Conservation (phyloP, 2,113 vertebrate genomes). For the Chloropsis cyanopogon region DNA sequence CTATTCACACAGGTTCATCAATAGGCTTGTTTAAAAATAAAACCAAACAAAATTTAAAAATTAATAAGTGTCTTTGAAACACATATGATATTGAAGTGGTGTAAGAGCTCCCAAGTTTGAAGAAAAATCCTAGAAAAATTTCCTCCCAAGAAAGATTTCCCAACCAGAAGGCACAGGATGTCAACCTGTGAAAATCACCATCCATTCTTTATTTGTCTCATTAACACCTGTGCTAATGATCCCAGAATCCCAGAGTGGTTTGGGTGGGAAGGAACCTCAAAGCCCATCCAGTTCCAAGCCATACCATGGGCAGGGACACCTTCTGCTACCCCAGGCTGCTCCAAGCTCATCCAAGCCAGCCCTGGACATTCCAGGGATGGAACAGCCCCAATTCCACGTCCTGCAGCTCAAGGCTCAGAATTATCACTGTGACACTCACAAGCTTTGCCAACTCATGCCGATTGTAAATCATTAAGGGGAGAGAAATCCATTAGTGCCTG, state of each 20-base stretch:
- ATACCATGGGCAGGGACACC: neutral
- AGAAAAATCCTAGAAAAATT: neutral
- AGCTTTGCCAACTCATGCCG: neutral
- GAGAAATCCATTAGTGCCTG: neutral
- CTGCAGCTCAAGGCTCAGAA: neutral
- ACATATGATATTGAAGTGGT: neutral
- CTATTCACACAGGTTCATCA: neutral
- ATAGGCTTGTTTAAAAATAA: neutral
- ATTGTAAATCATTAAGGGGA: neutral
- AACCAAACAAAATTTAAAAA: neutral
- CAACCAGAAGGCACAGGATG: neutral
- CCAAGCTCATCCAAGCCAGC: neutral
- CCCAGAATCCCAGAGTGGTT: neutral
- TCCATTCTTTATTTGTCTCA: neutral
- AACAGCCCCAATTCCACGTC: rapidly evolving
- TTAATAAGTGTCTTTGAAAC: neutral
- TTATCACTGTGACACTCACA: no score
- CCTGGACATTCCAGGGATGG: neutral
- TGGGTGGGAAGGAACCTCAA: neutral
- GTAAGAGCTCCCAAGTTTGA: neutral
- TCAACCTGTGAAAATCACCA: neutral
- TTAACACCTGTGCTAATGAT: neutral
- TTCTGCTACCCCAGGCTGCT: neutral
- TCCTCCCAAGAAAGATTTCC: neutral
- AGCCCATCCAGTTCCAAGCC: neutral